Base-by-base conservation (phyloP, 2,888 invertebrate species). In the Synanthedon myopaeformis region DNA sequence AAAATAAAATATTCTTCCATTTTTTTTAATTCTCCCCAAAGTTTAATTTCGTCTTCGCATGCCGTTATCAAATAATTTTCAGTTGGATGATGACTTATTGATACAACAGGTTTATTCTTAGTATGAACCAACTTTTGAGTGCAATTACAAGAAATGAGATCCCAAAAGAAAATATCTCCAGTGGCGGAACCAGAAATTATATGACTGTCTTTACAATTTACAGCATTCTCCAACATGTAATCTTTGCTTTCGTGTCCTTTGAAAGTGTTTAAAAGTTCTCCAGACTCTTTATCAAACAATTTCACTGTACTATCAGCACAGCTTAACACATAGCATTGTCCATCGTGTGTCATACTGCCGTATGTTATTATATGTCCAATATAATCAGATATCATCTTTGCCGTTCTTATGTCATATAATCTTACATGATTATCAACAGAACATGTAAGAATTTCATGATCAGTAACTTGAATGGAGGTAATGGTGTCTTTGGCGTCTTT, bases 401-500 rank as follows among this genome's bases (percentile, higher is more conserved):
- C 98, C 60, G 92, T 92, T 53, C 99, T 88, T 51, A 99, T 90
- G 82, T 99, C 99, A 73, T 99, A 99, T 57, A 94, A 84, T 12
- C 99, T 69, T 11, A 96, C 89, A 65, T 92, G 93, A 45, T 95
- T 92, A 77, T 99, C 99, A 0, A 97, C 92, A 0, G 97, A 98
- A 5, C 94, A 93, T 0, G 96, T 92, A 51, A 97, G 85, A 61
- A 99, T 95, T 87, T 97, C 96, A 80, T 96, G 92, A 72, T 96
- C 94, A 1, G 95, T 94, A 1, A 98, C 92, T 70, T 92, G 90
- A 41, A 95, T 74, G 0, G 92, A 91, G 1, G 93, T 94, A 59
- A 96, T 92, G 60, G 95, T 94, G 76, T 99, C 99, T 76, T 95
- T 97, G 0, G 98, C 97, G 62, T 99, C 98, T 76, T 94, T 93